Percentiles rank a stretch among this genome's conserved stretches.
phyloP scores from a whole-genome alignment of 2,888 invertebrate species.

The Tetheella fluctuosa region DNA sequence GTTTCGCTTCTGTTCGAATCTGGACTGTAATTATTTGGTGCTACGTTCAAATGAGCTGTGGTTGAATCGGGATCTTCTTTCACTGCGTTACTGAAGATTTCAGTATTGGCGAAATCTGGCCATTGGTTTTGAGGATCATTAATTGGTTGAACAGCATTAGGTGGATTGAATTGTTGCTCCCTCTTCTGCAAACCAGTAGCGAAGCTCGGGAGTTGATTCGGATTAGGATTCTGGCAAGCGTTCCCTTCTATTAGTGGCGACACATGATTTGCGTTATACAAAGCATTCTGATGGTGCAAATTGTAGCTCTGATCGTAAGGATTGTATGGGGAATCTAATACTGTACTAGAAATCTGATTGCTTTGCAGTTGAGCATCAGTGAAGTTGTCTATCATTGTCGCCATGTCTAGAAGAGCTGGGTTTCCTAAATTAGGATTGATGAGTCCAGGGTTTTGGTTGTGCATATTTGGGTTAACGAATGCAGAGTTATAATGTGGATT shows the following conservation, averaged over 20 bases:
- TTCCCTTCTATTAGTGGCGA: conserved; percentile 79
- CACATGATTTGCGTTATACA: conserved; percentile 83
- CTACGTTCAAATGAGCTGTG: conserved; percentile 82
- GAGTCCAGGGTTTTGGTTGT: conserved; percentile 68
- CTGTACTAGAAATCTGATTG: conserved; percentile 93
- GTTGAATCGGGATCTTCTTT: conserved; percentile 92
- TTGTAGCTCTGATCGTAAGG: conserved; percentile 87
- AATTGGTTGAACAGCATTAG: conserved; percentile 44
- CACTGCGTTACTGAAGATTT: conserved; percentile 80
- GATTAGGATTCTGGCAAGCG: conserved; percentile 65
- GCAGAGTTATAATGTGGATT: conserved; percentile 74
- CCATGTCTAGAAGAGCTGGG: conserved; percentile 88
- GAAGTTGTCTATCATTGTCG: conserved; percentile 90
- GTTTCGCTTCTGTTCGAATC: conserved; percentile 81
- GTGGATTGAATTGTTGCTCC: conserved; percentile 55
- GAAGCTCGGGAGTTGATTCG: conserved; percentile 76
- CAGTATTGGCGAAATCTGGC: conserved; percentile 74
- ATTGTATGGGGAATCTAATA: conserved; percentile 88
- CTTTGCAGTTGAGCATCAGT: conserved; percentile 92
- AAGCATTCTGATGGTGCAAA: conserved; percentile 86
- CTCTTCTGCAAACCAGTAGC: conserved; percentile 72
- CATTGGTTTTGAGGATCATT: conserved; percentile 64
- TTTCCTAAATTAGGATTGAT: conserved; percentile 79
- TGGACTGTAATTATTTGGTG: conserved; percentile 79
- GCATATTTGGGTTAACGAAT: conserved; percentile 77